phyloP scores from a whole-genome alignment of 2,113 vertebrate genomes.

The Eptesicus fuscus region DNA sequence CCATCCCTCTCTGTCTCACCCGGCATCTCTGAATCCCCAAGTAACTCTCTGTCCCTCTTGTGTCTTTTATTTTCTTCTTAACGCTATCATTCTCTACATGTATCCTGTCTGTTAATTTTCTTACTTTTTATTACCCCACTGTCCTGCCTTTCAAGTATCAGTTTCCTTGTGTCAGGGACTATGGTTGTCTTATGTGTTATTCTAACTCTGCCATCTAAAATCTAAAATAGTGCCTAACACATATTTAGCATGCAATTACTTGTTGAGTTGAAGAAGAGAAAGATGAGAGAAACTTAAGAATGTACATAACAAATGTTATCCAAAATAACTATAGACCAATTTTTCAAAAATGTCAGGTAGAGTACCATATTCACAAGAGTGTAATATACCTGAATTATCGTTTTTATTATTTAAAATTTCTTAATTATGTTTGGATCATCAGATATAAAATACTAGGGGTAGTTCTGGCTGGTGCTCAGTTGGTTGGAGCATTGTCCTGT shows the following conservation, averaged over 20 bases:
- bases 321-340: not conserved
- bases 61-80: not conserved
- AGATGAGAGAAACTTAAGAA: not conserved
- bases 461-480: not conserved
- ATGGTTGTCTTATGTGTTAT: not conserved
- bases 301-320: not conserved
- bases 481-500: not conserved
- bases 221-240: not conserved
- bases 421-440: not conserved
- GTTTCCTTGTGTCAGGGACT: not conserved
- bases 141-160: not conserved
- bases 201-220: not conserved
- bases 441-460: not conserved
- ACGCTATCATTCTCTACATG: not conserved
- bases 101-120: not conserved
- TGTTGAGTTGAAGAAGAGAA: not conserved
- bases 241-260: not conserved
- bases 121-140: not conserved
- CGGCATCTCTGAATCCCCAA: not conserved
- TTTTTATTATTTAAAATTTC: not conserved
- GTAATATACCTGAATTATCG: not conserved
- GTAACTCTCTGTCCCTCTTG: not conserved
- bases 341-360: not conserved
- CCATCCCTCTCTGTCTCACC: accelerated
- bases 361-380: not conserved